Evolutionary conservation across 2,113 vertebrate species (phyloP).

Genomic region (Pseudorasbora parva): DNA sequence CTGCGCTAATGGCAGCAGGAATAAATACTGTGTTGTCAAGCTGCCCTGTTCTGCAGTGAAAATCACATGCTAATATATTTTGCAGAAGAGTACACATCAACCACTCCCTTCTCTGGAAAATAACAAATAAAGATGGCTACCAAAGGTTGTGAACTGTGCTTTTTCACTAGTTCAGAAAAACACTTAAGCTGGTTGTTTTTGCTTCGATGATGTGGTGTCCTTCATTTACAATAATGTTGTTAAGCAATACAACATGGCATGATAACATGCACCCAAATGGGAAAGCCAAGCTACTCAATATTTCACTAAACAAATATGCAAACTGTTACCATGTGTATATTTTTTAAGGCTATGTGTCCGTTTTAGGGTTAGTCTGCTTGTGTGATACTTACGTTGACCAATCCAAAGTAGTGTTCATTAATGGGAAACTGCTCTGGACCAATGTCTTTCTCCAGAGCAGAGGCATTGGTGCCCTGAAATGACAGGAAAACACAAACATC

Average conservation of each 20-base stretch:
- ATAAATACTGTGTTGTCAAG: not conserved
- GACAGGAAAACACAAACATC: conserved; percentile 19
- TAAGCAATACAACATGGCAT: not conserved
- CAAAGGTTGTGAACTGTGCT: not conserved
- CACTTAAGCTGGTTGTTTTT: not conserved
- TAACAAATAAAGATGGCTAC: not conserved
- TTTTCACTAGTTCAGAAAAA: not conserved
- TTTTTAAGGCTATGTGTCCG: conserved; percentile 1
- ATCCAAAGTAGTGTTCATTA: conserved; percentile 98
- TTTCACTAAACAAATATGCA: not conserved
- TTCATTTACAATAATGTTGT: no score
- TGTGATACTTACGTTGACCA: conserved; percentile 93
- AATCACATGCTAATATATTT: not conserved
- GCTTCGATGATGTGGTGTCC: not conserved
- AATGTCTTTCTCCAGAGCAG: conserved; percentile 99
- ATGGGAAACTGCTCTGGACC: conserved; percentile 99
- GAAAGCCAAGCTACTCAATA: not conserved
- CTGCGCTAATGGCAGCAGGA: not conserved
- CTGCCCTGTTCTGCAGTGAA: not conserved
- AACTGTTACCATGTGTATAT: not conserved
- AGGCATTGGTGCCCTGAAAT: conserved; percentile 98
- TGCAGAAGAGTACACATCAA: conserved; percentile 8
- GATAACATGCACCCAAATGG: not conserved
- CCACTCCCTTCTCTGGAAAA: not conserved
- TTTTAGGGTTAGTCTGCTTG: not conserved